Conservation (phyloP, 2,797 vertebrate species). For the Tauraco hartlaubi region DNA sequence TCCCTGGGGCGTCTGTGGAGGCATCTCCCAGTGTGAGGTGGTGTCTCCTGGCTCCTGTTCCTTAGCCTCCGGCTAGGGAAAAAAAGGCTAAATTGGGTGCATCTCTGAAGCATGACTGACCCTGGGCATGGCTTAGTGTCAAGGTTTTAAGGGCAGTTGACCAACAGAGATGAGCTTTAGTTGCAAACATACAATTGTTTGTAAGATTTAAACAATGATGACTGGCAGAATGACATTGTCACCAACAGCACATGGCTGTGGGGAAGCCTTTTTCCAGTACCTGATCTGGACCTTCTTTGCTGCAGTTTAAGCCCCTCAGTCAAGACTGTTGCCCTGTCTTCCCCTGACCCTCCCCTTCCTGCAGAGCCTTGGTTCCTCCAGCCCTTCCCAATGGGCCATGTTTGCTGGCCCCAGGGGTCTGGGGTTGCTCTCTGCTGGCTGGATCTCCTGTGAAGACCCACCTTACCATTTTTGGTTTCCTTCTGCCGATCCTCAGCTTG, state of each 20-base stretch:
- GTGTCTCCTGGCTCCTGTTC: background rate
- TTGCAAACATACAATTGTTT: background rate
- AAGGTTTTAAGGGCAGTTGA: background rate
- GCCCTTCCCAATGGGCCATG: fast-evolving
- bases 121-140: background rate
- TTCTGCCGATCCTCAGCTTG: background rate
- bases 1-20: background rate
- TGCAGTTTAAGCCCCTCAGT: background rate
- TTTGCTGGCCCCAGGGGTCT: background rate
- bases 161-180: background rate
- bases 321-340: background rate
- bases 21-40: background rate
- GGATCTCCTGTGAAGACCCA: background rate
- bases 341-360: background rate
- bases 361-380: background rate
- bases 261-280: background rate
- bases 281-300: background rate
- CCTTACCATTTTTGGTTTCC: background rate
- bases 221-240: background rate
- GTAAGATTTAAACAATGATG: background rate
- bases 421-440: background rate
- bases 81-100: background rate
- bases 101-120: background rate
- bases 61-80: background rate
- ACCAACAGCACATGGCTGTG: background rate